Evolutionary conservation across 1,140 invertebrate genomes (phyloP).

Genomic region (Leguminivora glycinivorella): DNA sequence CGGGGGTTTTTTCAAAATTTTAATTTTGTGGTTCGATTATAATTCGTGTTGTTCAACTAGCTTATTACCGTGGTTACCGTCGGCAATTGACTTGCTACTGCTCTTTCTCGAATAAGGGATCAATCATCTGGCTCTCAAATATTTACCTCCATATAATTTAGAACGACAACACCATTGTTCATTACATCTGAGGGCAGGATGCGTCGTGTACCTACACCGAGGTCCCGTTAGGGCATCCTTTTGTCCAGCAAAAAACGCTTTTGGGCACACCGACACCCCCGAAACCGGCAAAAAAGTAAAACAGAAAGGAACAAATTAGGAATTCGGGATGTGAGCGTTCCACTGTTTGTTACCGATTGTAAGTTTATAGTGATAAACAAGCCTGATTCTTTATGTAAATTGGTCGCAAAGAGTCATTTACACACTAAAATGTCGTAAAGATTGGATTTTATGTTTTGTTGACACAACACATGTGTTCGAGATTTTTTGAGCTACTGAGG

Average conservation of each 20-base stretch:
- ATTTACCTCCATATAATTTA: constrained; percentile 8
- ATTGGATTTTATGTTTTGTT: neutral
- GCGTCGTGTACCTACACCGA: constrained; percentile 29
- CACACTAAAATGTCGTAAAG: constrained; percentile 7
- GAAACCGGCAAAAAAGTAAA: constrained; percentile 61
- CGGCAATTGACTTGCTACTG: neutral
- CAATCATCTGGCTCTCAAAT: constrained; percentile 2
- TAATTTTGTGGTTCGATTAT: no score
- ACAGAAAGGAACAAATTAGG: constrained; percentile 71
- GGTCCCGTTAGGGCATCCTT: constrained; percentile 66
- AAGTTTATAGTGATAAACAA: constrained; percentile 41
- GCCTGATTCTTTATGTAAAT: constrained; percentile 23
- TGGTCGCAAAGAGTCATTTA: constrained; percentile 7
- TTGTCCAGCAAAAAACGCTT: constrained; percentile 66
- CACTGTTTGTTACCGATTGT: constrained; percentile 40
- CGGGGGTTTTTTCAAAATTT: no score
- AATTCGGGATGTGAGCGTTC: constrained; percentile 63
- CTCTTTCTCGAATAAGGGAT: neutral
- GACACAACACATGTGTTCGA: neutral
- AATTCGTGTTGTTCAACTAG: no score
- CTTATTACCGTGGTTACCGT: neutral
- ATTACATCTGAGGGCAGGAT: constrained; percentile 18
- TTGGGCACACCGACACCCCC: constrained; percentile 60
- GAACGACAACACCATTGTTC: constrained; percentile 29
- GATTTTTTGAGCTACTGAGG: neutral